A percentile compares a stretch with the other conserved stretches of the same genome.
Conservation (phyloP, 2,797 vertebrate genomes). For the Pangasius sanitwongsei region DNA sequence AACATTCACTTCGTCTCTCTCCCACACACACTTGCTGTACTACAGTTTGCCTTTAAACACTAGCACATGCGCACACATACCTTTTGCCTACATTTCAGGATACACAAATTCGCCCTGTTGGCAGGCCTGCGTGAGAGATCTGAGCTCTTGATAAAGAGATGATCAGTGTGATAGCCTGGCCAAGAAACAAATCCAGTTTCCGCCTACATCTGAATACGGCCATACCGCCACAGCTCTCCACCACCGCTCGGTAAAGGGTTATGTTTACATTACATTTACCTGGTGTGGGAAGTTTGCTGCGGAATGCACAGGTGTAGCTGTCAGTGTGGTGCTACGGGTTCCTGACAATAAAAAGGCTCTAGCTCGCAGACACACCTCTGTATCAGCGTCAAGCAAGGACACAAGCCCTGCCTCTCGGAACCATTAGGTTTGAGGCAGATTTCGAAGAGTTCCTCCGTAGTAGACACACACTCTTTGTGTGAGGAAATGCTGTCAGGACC, state of each 20-base stretch:
- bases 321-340: slow-evolving; percentile 16
- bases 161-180: slow-evolving; percentile 24
- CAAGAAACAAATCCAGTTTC: slow-evolving; percentile 18
- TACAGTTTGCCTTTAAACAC: background rate
- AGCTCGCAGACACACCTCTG: slow-evolving; percentile 21
- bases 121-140: slow-evolving; percentile 33
- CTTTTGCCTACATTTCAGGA: slow-evolving; percentile 35
- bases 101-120: slow-evolving; percentile 35
- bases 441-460: slow-evolving; percentile 32
- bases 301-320: slow-evolving; percentile 11
- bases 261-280: slow-evolving; percentile 22
- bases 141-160: slow-evolving; percentile 28
- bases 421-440: slow-evolving; percentile 4
- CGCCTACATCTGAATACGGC: slow-evolving; percentile 6
- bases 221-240: background rate
- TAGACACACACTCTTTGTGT: slow-evolving; percentile 27
- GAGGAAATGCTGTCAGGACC: slow-evolving; percentile 37
- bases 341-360: slow-evolving; percentile 19
- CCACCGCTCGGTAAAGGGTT: slow-evolving; percentile 20
- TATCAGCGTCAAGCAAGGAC: slow-evolving; percentile 7
- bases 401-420: background rate
- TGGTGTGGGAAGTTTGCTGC: slow-evolving; percentile 16
- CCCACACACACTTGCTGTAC: background rate
- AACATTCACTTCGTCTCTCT: slow-evolving; percentile 9
- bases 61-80: slow-evolving; percentile 21